Percentiles rank a stretch among this genome's conserved stretches.
Evolutionary conservation across 2,888 invertebrate genomes (phyloP).

Genomic region (Acanthopleura granulata): DNA sequence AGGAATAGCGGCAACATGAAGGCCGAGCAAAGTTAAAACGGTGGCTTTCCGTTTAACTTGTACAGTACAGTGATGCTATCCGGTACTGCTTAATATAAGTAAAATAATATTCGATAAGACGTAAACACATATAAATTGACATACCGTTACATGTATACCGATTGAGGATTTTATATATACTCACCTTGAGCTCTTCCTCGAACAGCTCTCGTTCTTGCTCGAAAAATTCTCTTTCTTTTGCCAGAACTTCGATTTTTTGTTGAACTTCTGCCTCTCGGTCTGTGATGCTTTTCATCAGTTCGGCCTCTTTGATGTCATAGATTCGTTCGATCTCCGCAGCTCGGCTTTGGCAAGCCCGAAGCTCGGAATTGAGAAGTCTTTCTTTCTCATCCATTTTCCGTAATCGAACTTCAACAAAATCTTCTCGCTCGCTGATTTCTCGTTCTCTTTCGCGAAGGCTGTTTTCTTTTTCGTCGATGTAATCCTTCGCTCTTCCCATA

Average conservation of each 20-base stretch:
- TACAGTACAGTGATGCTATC: too few relatives aligned
- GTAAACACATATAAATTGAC: too few relatives aligned
- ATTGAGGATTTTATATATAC: background rate
- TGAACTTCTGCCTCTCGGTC: constrained; percentile 38
- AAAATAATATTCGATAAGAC: too few relatives aligned
- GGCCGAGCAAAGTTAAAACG: too few relatives aligned
- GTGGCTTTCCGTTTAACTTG: too few relatives aligned
- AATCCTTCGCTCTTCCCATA: constrained; percentile 56
- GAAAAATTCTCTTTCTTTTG: constrained; percentile 39
- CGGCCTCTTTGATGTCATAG: constrained; percentile 45
- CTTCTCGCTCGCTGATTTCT: constrained; percentile 43
- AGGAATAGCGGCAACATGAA: too few relatives aligned
- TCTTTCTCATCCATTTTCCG: constrained; percentile 52
- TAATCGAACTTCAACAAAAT: constrained; percentile 43
- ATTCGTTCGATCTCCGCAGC: constrained; percentile 47
- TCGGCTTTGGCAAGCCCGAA: constrained; percentile 41
- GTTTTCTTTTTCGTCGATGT: constrained; percentile 54
- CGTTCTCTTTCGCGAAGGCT: constrained; percentile 55
- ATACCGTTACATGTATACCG: background rate
- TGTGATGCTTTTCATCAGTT: constrained; percentile 39
- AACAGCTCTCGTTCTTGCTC: constrained; percentile 50
- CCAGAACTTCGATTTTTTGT: constrained; percentile 35
- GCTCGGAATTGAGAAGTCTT: constrained; percentile 42
- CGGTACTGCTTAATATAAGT: too few relatives aligned
- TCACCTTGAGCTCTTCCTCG: constrained; percentile 55